Conservation (phyloP, 2,797 vertebrate genomes). For the Psittacula echo region DNA sequence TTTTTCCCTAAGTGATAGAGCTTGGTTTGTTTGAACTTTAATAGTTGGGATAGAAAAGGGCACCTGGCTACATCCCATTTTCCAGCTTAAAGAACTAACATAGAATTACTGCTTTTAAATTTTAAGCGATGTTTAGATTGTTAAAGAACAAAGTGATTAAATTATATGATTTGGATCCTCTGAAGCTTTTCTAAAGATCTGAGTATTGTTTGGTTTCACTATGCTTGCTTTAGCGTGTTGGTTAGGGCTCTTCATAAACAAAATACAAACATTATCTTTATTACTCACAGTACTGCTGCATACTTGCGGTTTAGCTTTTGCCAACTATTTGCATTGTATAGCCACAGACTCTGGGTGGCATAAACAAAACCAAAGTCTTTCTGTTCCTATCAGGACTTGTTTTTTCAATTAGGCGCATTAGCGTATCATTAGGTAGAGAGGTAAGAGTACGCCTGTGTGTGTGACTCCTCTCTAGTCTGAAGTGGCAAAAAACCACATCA, state of each 20-base stretch:
- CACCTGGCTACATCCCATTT: constrained; percentile 4
- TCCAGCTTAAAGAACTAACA: not conserved
- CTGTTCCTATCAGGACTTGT: constrained; percentile 65
- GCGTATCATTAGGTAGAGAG: constrained; percentile 30
- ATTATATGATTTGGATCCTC: constrained; percentile 33
- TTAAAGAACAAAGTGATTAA: constrained; percentile 56
- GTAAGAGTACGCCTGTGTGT: not conserved
- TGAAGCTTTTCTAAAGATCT: constrained; percentile 43
- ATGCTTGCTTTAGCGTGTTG: constrained; percentile 50
- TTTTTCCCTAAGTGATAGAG: not conserved
- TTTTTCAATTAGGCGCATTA: constrained; percentile 38
- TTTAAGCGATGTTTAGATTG: constrained; percentile 46
- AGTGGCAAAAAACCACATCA: constrained; percentile 55
- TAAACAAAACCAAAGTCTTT: constrained; percentile 68
- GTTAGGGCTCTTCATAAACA: constrained; percentile 68
- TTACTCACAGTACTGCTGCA: constrained; percentile 64
- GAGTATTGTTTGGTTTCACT: constrained; percentile 56
- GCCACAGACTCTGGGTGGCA: constrained; percentile 69
- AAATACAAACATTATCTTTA: constrained; percentile 70
- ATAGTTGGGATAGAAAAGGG: not conserved
- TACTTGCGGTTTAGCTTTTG: constrained; percentile 71
- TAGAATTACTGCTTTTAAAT: constrained; percentile 43
- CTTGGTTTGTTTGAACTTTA: constrained; percentile 34
- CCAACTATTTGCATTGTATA: constrained; percentile 70
- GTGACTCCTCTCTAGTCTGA: constrained; percentile 1